Conservation (phyloP, 2,797 vertebrate genomes). For the Arrhamphus sclerolepis region DNA sequence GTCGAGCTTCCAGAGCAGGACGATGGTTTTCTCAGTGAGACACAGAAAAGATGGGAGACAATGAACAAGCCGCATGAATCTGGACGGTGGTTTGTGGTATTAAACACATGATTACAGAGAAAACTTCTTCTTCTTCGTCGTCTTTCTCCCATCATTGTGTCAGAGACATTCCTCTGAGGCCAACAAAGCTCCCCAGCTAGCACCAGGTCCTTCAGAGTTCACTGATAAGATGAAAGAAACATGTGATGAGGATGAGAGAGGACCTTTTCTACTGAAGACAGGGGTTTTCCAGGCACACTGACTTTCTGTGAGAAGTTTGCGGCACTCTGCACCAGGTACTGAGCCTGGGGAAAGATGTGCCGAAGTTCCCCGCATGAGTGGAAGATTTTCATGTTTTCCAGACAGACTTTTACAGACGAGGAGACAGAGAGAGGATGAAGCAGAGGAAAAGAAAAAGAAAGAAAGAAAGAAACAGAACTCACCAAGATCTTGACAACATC, state of each 20-base stretch:
- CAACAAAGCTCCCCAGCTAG: constrained; percentile 9
- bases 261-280: constrained; percentile 27
- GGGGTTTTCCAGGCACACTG: constrained; percentile 10
- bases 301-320: constrained; percentile 18
- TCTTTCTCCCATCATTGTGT: not conserved
- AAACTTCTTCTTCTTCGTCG: constrained; percentile 4
- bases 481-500: not conserved
- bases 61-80: not conserved
- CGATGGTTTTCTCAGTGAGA: not conserved
- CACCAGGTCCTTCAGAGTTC: constrained; percentile 27
- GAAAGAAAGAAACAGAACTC: constrained; percentile 1
- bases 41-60: constrained; percentile 8
- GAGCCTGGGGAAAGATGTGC: constrained; percentile 20
- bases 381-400: constrained; percentile 35
- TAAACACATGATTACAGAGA: not conserved
- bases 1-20: constrained; percentile 33
- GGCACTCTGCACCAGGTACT: constrained; percentile 15
- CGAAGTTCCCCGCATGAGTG: not conserved
- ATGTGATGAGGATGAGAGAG: constrained; percentile 22
- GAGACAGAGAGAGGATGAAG: not conserved
- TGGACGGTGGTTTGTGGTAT: not conserved
- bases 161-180: constrained; percentile 2
- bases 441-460: too few relatives aligned
- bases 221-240: constrained; percentile 41
- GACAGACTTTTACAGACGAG: constrained; percentile 19